phyloP scores from a whole-genome alignment of 2,797 vertebrate species.

The Intellagama lesueurii region DNA sequence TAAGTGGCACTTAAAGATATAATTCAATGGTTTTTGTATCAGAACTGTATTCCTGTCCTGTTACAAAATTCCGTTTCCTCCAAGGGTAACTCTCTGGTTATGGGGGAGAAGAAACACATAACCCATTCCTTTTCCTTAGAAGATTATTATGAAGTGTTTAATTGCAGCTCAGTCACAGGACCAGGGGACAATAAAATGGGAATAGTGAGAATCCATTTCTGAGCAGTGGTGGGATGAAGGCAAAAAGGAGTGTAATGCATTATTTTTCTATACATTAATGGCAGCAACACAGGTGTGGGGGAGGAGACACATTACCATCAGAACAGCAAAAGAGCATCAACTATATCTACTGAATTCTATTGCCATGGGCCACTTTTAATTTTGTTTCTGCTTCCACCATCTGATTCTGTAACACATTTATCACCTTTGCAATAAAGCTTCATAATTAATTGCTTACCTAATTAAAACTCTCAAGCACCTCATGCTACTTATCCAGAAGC shows the following conservation, averaged over 20 bases:
- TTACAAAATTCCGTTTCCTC: too few species aligned
- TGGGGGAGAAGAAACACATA: too few species aligned
- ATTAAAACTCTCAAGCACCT: constrained; percentile 61
- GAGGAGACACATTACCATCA: neutral
- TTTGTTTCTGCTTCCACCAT: constrained; percentile 29
- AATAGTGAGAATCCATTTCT: neutral
- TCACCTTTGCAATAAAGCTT: constrained; percentile 44
- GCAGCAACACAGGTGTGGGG: neutral
- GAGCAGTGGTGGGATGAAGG: neutral
- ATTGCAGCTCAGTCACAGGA: neutral
- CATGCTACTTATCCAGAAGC: constrained; percentile 51
- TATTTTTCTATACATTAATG: neutral
- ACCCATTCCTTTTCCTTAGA: too few species aligned
- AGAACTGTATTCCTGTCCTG: too few species aligned
- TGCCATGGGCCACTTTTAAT: constrained; percentile 21
- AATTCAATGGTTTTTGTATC: neutral
- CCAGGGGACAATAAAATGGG: neutral
- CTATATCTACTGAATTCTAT: constrained; percentile 25
- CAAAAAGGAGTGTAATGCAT: neutral
- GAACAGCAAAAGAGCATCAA: neutral
- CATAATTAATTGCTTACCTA: constrained; percentile 54
- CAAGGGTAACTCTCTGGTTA: too few species aligned
- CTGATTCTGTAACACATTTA: constrained; percentile 28
- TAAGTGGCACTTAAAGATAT: neutral
- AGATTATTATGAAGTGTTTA: neutral